Conservation (phyloP, 2,888 invertebrate species). For the Galerucella calmariensis region DNA sequence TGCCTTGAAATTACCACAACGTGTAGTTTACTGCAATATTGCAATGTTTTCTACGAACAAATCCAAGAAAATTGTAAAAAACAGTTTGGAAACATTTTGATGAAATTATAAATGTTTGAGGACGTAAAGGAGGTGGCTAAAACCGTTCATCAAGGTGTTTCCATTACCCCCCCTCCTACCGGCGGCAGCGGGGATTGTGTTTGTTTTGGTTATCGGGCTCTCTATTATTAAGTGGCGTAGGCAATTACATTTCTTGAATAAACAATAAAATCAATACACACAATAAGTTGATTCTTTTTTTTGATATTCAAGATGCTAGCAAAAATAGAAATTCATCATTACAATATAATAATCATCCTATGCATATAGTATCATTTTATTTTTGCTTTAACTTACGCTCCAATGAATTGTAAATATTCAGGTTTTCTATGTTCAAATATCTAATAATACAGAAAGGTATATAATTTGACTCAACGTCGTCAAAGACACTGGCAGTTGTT, state of each 20-base stretch:
- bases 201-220: slow-evolving; percentile 60
- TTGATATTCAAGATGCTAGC: not conserved
- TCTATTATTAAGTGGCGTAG: slow-evolving; percentile 45
- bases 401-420: too few species aligned
- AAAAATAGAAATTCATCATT: not conserved
- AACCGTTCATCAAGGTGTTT: slow-evolving; percentile 68
- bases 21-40: not conserved
- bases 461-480: too few species aligned
- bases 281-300: not conserved
- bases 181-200: slow-evolving; percentile 63
- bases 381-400: not conserved
- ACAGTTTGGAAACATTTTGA: slow-evolving; percentile 66
- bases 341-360: not conserved
- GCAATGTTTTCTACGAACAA: not conserved
- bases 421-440: too few species aligned
- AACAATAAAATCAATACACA: slow-evolving; percentile 5
- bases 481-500: too few species aligned
- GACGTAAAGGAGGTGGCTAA: slow-evolving; percentile 62
- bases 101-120: slow-evolving; percentile 52
- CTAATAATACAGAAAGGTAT: too few species aligned
- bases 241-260: not conserved
- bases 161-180: slow-evolving; percentile 61
- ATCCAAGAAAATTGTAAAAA: slow-evolving; percentile 11
- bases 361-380: not conserved
- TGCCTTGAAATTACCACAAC: not conserved